Percentiles rank a stretch among this genome's conserved stretches.
These are phyloP conservation scores for Lagria hirta DNA, from an alignment of 2,888 invertebrate genomes.

Conservation along the genomic window DNA sequence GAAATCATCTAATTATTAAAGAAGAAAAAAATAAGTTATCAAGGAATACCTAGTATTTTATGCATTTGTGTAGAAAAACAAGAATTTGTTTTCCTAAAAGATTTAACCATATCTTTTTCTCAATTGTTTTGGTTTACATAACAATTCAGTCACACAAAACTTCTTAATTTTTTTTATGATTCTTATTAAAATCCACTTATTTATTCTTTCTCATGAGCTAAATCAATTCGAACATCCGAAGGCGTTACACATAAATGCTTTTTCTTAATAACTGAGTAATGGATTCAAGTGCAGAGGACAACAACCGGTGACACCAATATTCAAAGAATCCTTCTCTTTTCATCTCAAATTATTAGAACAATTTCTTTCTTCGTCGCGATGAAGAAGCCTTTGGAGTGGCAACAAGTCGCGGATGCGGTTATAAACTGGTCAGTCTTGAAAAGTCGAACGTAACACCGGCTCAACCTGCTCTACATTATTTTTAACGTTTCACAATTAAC, in stretches of 20 bases:
- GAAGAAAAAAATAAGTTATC: too few relatives aligned
- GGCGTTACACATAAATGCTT: constrained; percentile 20
- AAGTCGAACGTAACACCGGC: constrained; percentile 11
- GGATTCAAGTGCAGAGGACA: constrained; percentile 22
- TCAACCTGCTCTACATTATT: constrained; percentile 20
- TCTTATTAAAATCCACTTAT: constrained; percentile 16
- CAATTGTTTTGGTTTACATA: too few relatives aligned
- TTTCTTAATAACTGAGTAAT: constrained; percentile 15
- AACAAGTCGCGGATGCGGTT: constrained; percentile 24
- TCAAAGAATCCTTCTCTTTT: constrained; percentile 9
- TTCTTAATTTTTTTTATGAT: constrained; percentile 12
- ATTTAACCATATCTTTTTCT: too few relatives aligned
- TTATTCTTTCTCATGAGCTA: too few relatives aligned
- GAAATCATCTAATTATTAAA: too few relatives aligned
- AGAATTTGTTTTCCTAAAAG: too few relatives aligned
- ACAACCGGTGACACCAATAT: constrained; percentile 23
- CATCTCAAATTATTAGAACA: constrained; percentile 8
- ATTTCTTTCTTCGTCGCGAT: constrained; percentile 6
- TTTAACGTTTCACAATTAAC: constrained; percentile 22
- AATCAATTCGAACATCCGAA: constrained; percentile 12
- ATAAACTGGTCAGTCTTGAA: constrained; percentile 25
- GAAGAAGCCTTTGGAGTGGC: constrained; percentile 18
- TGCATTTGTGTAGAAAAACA: too few relatives aligned
- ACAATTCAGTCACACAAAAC: too few relatives aligned
- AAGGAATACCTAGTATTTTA: too few relatives aligned